Evolutionary conservation across 2,113 vertebrate genomes (phyloP).

Genomic region (Nannospalax galili): DNA sequence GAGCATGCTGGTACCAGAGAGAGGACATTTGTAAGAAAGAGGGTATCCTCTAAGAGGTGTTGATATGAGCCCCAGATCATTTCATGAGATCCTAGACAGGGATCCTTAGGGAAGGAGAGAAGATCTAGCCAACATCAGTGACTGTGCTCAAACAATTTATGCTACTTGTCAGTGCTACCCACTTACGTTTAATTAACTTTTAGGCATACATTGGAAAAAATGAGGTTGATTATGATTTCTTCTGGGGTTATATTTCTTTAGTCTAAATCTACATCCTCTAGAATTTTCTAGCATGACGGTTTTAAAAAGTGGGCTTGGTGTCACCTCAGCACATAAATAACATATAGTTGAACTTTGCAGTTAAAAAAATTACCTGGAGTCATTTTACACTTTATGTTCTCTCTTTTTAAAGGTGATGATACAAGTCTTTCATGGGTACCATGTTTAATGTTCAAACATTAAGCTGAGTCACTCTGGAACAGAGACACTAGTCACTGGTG

Average conservation of each 20-base stretch:
- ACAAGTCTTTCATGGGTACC: neutral
- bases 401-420: neutral
- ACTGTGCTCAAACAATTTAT: neutral
- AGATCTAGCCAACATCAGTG: neutral
- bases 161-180: neutral
- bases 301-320: neutral
- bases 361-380: conserved; percentile 5
- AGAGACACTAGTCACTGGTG: neutral
- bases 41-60: neutral
- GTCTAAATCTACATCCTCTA: neutral
- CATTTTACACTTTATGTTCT: conserved; percentile 3
- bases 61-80: neutral
- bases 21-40: neutral
- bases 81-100: neutral
- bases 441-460: neutral
- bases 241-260: neutral
- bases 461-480: neutral
- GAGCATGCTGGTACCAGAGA: neutral
- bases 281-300: neutral
- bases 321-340: neutral
- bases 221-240: neutral
- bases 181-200: neutral
- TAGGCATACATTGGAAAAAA: neutral
- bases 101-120: neutral
- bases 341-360: neutral